Base-by-base conservation (phyloP, 2,888 invertebrate species). In the Branchellion lobata region DNA sequence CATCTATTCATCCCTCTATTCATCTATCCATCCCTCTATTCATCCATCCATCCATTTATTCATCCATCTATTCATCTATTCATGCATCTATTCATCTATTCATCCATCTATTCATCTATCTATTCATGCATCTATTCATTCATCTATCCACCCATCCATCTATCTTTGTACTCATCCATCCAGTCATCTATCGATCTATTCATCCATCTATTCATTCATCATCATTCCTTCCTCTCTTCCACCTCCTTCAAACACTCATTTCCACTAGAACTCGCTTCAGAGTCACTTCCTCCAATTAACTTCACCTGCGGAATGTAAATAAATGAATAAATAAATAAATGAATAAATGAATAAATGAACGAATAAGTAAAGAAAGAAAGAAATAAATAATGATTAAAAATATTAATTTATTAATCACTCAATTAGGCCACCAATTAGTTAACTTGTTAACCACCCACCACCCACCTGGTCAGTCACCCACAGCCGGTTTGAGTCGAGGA, bases 401-500 rank as follows among this genome's bases (percentile, higher is more conserved):
- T n/a, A n/a, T n/a, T n/a, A n/a, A n/a, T n/a, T n/a, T n/a, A n/a
- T n/a, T n/a, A n/a, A 40, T 40, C 40, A 40, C 5, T 14, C 40
- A 5, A 40, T 14, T 40, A 40, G 14, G 8, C 40, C 40, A 40
- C 40, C 40, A 5, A 40, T 14, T 14, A 5, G 14, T 14, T 40
- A 40, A 40, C 40, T 14, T 14, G 14, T 40, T 40, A 5, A 40
- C 40, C 40, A 40, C 40, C 40, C 40, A 40, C 40, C 61, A 57
- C n/a, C 51, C 27, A 53, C 77, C 40, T 77, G 77, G 14, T 18
- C 31, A 53, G 61, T 36, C 21, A 77, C 18, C 92, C 95, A 98
- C 89, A 97, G 96, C 84, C 99, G 91, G 89, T 99, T 99, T 89
- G 98, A 96, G 89, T 99, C 98, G 85, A 99, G 90, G 75, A 95